Percentiles rank a stretch among this genome's conserved stretches.
These are phyloP conservation scores for Melanchra persicariae DNA, from an alignment of 2,888 invertebrate species.

Conservation along the genomic window DNA sequence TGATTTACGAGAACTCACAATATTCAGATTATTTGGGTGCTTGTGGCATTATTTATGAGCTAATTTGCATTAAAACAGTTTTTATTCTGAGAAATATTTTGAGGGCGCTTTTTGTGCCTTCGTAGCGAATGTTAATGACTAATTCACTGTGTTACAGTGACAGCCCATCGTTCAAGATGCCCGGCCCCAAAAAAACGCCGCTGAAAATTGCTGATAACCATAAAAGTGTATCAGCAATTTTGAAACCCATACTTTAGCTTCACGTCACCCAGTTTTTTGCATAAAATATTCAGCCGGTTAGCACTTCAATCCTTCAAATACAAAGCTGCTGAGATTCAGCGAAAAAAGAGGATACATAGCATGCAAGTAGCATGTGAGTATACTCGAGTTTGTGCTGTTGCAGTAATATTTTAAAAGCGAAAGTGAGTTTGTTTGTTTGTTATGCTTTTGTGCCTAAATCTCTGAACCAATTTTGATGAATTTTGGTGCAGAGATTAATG, in stretches of 20 bases:
- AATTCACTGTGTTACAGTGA: constrained; percentile 42
- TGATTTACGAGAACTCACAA: constrained; percentile 75
- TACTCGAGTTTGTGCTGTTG: neutral
- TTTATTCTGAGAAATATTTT: constrained; percentile 56
- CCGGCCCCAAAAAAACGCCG: neutral
- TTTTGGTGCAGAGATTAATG: no score
- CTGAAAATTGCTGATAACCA: constrained; percentile 21
- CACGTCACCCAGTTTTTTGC: constrained; percentile 30
- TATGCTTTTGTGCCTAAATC: no score
- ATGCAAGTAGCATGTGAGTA: neutral
- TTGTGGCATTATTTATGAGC: constrained; percentile 67
- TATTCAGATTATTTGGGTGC: constrained; percentile 64
- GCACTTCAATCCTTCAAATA: constrained; percentile 24
- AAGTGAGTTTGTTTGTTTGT: no score
- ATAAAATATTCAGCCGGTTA: constrained; percentile 43
- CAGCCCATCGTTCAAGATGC: constrained; percentile 25
- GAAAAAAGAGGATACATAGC: constrained; percentile 5
- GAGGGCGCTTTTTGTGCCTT: constrained; percentile 39
- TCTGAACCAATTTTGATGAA: no score
- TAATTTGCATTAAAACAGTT: constrained; percentile 65
- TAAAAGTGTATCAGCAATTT: constrained; percentile 38
- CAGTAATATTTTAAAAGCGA: neutral
- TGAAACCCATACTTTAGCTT: constrained; percentile 16
- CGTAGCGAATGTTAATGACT: constrained; percentile 47
- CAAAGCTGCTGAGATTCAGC: constrained; percentile 23